Conservation (phyloP, 2,113 vertebrate genomes). For the Megaceryle maxima region DNA sequence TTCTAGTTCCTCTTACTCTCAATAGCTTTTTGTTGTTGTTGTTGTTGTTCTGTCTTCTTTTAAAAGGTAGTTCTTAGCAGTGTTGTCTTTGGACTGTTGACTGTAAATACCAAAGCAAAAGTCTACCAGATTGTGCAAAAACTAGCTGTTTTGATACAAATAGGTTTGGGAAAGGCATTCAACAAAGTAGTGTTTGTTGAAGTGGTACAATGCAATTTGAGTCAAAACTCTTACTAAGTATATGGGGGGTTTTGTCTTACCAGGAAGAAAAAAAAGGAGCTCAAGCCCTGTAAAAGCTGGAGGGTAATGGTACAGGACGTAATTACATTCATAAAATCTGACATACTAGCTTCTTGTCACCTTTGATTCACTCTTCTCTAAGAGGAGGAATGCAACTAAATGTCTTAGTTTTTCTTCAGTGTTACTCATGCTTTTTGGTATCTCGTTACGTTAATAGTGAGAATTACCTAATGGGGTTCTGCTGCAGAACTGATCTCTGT, state of each 20-base stretch:
- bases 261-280: neutral
- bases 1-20: neutral
- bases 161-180: neutral
- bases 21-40: neutral
- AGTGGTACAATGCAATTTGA: neutral
- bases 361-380: neutral
- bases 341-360: neutral
- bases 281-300: neutral
- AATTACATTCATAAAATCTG: neutral
- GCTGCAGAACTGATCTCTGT: neutral
- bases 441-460: neutral
- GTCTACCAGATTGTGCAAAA: neutral
- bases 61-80: neutral
- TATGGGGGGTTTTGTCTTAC: neutral
- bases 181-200: neutral
- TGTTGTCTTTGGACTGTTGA: neutral
- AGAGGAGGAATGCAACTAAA: neutral
- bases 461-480: neutral
- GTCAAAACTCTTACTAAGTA: neutral
- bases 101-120: neutral
- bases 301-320: neutral
- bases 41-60: neutral
- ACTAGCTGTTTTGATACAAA: neutral
- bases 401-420: neutral
- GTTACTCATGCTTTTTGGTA: neutral